These are phyloP conservation scores for Chaetophractus vellerosus DNA, from an alignment of 2,797 vertebrate genomes.

Conservation along the genomic window DNA sequence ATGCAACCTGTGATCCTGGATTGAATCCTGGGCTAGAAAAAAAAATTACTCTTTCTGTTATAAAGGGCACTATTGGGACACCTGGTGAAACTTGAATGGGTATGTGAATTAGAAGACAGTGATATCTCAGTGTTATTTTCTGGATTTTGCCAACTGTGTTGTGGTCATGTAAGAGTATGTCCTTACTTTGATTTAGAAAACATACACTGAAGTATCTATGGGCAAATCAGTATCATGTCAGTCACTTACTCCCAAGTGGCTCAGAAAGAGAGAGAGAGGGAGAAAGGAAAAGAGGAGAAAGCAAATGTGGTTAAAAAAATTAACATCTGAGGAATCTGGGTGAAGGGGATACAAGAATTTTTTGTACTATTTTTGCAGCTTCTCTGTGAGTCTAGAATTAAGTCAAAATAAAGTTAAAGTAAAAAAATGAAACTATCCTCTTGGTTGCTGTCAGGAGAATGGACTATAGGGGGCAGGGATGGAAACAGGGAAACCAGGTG, in stretches of 20 bases:
- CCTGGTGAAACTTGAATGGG: background rate
- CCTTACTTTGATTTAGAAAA: constrained; percentile 53
- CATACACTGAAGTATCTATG: background rate
- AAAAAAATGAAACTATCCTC: background rate
- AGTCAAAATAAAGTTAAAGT: background rate
- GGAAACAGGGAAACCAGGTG: background rate
- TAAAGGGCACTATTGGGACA: background rate
- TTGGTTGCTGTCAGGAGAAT: background rate
- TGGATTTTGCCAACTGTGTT: background rate
- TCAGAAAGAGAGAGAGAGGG: background rate
- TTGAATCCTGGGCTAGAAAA: background rate
- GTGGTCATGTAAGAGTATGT: background rate
- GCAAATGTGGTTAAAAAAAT: background rate
- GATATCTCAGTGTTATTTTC: background rate
- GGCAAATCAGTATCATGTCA: background rate
- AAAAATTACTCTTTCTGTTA: background rate
- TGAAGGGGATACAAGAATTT: background rate
- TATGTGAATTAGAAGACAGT: background rate
- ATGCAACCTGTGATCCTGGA: background rate
- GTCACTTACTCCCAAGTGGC: background rate
- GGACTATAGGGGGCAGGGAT: background rate
- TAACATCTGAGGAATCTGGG: background rate
- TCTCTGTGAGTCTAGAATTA: constrained; percentile 11
- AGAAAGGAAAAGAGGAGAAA: background rate
- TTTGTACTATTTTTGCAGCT: constrained; percentile 2